These are phyloP conservation scores for Apamea sordens DNA, from an alignment of 2,888 invertebrate species.

Conservation along the genomic window DNA sequence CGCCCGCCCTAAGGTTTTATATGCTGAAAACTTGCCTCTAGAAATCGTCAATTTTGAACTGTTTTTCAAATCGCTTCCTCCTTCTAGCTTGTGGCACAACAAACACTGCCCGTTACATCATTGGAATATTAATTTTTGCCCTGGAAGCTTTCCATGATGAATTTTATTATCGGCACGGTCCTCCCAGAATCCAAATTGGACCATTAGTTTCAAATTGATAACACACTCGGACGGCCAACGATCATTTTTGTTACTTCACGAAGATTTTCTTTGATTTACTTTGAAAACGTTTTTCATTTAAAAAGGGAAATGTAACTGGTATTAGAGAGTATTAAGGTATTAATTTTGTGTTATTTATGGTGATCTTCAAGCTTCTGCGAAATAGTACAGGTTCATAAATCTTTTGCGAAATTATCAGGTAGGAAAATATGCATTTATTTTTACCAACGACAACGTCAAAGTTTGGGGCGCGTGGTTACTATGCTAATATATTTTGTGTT, in stretches of 20 bases:
- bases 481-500: neutral
- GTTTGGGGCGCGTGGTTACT: neutral
- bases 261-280: constrained; percentile 67
- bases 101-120: constrained; percentile 86
- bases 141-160: constrained; percentile 87
- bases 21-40: neutral
- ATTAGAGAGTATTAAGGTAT: constrained; percentile 59
- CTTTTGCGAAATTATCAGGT: neutral
- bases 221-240: constrained; percentile 79
- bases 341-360: constrained; percentile 32
- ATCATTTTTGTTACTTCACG: constrained; percentile 72
- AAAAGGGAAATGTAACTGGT: constrained; percentile 66
- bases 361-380: neutral
- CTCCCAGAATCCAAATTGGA: constrained; percentile 88
- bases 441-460: neutral
- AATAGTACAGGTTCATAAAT: neutral
- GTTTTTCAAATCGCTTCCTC: neutral
- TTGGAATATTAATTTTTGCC: constrained; percentile 89
- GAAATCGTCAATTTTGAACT: too few relatives aligned
- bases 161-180: constrained; percentile 87
- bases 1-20: neutral
- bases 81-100: constrained; percentile 60
- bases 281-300: constrained; percentile 67
- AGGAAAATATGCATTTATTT: neutral
- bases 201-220: constrained; percentile 88